Base-by-base conservation (phyloP, 2,113 vertebrate species). In the Plecotus auritus region DNA sequence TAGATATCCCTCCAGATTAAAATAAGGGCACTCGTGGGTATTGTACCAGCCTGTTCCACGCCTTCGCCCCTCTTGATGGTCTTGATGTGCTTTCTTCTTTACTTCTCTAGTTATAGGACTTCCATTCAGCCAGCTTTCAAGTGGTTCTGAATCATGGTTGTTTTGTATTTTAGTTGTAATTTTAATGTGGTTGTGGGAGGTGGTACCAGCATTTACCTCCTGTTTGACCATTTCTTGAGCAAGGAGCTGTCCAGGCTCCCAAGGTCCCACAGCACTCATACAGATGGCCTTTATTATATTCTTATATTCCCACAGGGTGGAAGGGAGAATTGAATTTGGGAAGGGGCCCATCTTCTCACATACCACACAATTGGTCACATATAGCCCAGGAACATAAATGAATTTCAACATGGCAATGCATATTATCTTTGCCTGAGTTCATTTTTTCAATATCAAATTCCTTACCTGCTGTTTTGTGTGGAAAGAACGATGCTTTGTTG, bases 391-490 rank as follows among this genome's bases (percentile, higher is more conserved):
- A 92, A 32, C 64, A 72, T 82, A 96, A 69, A 78, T 64, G 82
- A 85, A 40, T 78, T 82, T 95, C 23, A 83, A 0, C 7, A 30
- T 72, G 17, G 17, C 81, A 73, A 0, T 37, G 42, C 40, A 73
- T 86, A 66, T 42, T 82, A 35, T 49, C 35, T 93, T 90, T 80
- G 12, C 30, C 30, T 80, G 7, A 5, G 76, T 66, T 95, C 1
- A 83, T n/a, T 89, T 94, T 94, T 85, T 90, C 40, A 56, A 42
- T 76, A 76, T 85, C 82, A 80, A 17, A 49, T 45, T 89, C 30
- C 49, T 93, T 93, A 18, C 28, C 66, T 76, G 20, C 74, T 17
- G 51, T 87, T 95, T 82, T 86, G 35, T 93, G 42, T 86, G 74
- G 47, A 32, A 94, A 94, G 76, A 92, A 18, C 54, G 5, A 61